phyloP scores from a whole-genome alignment of 1,140 invertebrate genomes.

The Drosophila pruinosa region DNA sequence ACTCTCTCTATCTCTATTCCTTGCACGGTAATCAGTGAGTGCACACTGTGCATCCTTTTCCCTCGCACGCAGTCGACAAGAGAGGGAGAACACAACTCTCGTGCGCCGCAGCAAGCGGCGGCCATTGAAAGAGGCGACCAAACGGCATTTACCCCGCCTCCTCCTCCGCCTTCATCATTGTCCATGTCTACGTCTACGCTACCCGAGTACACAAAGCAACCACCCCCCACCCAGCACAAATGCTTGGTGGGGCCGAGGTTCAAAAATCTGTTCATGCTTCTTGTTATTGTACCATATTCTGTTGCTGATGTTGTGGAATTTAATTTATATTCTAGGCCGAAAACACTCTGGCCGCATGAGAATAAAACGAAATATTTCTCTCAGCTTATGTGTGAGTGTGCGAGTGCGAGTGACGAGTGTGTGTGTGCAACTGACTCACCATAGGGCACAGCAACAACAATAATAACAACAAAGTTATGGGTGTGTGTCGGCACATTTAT shows the following conservation, averaged over 20 bases:
- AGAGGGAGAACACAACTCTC: conserved; percentile 20
- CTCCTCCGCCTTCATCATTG: too few species aligned
- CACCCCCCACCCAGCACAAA: neutral
- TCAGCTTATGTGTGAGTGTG: conserved; percentile 13
- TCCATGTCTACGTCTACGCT: neutral
- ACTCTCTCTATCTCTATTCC: conserved; percentile 12
- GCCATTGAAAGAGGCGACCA: conserved; percentile 68
- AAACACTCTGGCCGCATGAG: conserved; percentile 38
- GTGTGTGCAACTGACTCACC: conserved; percentile 30
- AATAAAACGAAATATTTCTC: conserved; percentile 51
- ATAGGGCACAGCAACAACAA: conserved; percentile 9
- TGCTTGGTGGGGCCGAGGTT: neutral
- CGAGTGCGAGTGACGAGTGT: neutral
- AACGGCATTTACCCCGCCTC: conserved; percentile 28
- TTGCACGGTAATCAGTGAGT: neutral
- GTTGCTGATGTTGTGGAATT: conserved; percentile 60
- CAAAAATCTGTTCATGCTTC: conserved; percentile 57
- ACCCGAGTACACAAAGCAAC: neutral
- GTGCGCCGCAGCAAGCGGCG: conserved; percentile 29
- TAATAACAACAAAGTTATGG: conserved; percentile 22
- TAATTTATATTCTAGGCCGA: conserved; percentile 70
- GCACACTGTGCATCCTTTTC: conserved; percentile 52
- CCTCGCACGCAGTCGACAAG: neutral
- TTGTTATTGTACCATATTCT: conserved; percentile 41
- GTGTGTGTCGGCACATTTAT: conserved; percentile 59